A percentile compares a stretch with the other conserved stretches of the same genome.
phyloP scores from a whole-genome alignment of 2,888 invertebrate species.

The Ennomos quercinarius region DNA sequence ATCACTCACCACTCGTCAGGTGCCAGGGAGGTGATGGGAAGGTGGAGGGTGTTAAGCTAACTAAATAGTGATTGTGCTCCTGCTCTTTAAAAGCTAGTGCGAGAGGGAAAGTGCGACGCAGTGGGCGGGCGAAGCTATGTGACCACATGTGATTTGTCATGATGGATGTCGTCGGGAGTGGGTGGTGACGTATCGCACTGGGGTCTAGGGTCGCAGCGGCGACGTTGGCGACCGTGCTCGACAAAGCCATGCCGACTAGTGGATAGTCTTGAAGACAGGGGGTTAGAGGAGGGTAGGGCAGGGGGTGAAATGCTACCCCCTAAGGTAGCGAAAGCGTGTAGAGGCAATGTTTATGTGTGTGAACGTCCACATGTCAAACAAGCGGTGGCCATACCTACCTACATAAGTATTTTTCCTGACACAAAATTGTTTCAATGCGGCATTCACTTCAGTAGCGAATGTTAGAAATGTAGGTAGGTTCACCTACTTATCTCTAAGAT shows the following conservation, averaged over 20 bases:
- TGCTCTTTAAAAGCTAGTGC: conserved; percentile 1
- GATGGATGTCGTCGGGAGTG: not conserved
- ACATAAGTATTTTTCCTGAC: too few relatives aligned
- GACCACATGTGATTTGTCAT: conserved; percentile 27
- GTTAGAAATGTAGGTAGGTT: too few relatives aligned
- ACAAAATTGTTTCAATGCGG: too few relatives aligned
- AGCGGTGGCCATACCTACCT: too few relatives aligned
- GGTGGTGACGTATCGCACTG: conserved; percentile 7
- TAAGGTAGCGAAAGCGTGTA: conserved; percentile 4
- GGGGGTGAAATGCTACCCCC: conserved; percentile 4
- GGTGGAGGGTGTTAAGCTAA: conserved; percentile 28
- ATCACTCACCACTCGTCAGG: conserved; percentile 25
- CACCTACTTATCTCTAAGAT: too few relatives aligned
- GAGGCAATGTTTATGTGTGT: conserved; percentile 18
- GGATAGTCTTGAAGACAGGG: conserved; percentile 2
- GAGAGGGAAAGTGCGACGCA: conserved; percentile 2
- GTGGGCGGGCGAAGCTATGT: conserved; percentile 18
- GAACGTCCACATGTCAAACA: conserved; percentile 18
- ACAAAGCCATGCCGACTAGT: conserved; percentile 36
- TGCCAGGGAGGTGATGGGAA: conserved; percentile 18
- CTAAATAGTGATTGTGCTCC: not conserved
- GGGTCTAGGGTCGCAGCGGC: conserved; percentile 19
- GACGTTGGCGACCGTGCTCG: conserved; percentile 33
- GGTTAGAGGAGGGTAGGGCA: not conserved
- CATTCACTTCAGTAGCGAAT: too few relatives aligned